Evolutionary conservation across 2,888 invertebrate genomes (phyloP), one percentile per base, ranked within the genome.

Genomic region (Emmelina monodactyla): DNA sequence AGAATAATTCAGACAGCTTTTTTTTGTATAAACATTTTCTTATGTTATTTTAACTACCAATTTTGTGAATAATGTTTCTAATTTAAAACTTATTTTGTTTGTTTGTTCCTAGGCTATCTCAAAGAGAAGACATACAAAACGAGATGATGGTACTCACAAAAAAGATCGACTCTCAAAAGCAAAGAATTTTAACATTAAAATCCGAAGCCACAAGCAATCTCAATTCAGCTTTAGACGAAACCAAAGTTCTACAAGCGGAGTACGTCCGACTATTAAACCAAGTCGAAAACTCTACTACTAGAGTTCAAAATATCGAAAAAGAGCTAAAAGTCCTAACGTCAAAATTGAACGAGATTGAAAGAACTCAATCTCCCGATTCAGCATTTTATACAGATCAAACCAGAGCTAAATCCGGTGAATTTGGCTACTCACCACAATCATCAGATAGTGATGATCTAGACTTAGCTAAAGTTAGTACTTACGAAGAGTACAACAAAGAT

Each of bases 81-180:
- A n/a, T n/a, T n/a, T n/a, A n/a, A n/a, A n/a, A n/a, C n/a, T 13
- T 14, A 36, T 14, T n/a, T n/a, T n/a, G n/a, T n/a, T n/a, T n/a
- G n/a, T 29, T 15, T 19, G 29, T 36, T 43, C 34, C 54, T 61
- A 84, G 83, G 67, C 82, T 94, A 51, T 89, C 94, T 1, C 91
- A 91, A 46, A 83, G 92, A 42, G 94, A 92, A 71, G 94, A 93
- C 59, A 62, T 93, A 3, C 89, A 92, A 56, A 85, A 88, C 53
- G 91, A 89, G 51, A 84, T 87, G 36, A 76, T 85, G n/a, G 81
- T 85, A 14, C 70, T 89, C 14, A 69, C 81, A 0, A 82, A 83
- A 47, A 85, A 85, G 56, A 86, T 90, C 4, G 88, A 90, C 39
- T 73, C 83, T 7, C 81, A 88, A 53, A 85, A 85, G 56, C 69